Conservation (phyloP, 2,113 vertebrate species). For the Megatriorchis doriae region DNA sequence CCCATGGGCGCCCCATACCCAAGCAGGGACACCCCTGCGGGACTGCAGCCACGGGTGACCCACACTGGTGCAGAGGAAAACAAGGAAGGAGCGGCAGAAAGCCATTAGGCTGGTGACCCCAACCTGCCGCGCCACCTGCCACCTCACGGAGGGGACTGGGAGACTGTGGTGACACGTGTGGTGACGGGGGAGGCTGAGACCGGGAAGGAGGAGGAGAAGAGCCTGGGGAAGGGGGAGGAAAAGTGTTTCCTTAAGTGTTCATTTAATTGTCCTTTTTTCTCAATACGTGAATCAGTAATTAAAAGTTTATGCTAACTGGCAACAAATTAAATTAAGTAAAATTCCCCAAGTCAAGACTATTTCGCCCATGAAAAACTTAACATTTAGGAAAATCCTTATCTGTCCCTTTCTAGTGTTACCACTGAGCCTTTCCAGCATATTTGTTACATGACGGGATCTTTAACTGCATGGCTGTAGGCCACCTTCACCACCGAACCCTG, state of each 20-base stretch:
- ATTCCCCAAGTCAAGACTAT: background rate
- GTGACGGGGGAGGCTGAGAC: rapidly evolving
- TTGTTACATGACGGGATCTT: background rate
- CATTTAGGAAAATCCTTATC: background rate
- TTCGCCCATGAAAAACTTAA: background rate
- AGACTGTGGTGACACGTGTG: rapidly evolving
- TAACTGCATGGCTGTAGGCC: rapidly evolving
- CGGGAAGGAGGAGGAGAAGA: background rate
- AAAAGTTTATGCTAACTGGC: background rate
- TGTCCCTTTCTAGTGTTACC: background rate
- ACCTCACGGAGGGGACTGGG: background rate
- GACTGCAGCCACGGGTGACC: background rate
- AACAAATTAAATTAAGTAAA: background rate
- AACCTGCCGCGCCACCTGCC: background rate
- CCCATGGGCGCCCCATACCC: rapidly evolving
- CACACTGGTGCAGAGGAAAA: background rate
- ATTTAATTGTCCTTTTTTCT: background rate
- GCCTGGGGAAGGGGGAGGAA: background rate
- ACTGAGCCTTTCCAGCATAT: background rate
- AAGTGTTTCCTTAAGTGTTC: background rate
- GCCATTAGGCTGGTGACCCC: background rate
- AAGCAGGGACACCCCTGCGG: background rate
- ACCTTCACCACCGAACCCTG: background rate
- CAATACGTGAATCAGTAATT: background rate
- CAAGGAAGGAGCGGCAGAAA: background rate